Evolutionary conservation across 2,797 vertebrate species (phyloP).

Genomic region (Cryptoblepharus egeriae): DNA sequence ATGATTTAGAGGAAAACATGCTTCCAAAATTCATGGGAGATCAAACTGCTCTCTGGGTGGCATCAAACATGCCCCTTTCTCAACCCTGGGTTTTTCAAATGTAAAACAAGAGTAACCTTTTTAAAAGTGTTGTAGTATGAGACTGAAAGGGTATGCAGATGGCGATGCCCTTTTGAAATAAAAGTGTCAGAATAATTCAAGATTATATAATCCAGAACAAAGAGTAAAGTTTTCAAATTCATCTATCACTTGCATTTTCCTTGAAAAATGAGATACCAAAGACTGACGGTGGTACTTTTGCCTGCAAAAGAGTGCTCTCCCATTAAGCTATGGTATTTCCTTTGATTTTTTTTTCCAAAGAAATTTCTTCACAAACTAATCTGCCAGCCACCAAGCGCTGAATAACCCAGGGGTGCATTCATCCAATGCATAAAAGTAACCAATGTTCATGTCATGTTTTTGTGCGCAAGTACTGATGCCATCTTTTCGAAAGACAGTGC

Average conservation of each 20-base stretch:
- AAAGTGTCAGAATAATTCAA: not conserved
- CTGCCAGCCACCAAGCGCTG: no score
- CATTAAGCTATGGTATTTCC: no score
- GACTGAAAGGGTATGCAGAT: not conserved
- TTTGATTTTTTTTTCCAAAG: not conserved
- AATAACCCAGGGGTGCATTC: no score
- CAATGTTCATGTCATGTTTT: no score
- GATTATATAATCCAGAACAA: not conserved
- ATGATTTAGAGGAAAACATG: not conserved
- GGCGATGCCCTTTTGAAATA: not conserved
- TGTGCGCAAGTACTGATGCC: no score
- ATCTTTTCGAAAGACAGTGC: no score
- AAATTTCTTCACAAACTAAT: no score
- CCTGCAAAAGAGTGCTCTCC: no score
- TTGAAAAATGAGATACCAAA: no score
- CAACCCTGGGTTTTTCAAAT: not conserved
- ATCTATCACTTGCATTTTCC: not conserved
- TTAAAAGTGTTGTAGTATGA: not conserved
- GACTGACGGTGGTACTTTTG: no score
- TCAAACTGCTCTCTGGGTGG: not conserved
- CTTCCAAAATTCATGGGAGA: not conserved
- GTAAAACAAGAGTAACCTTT: not conserved
- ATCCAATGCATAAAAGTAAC: no score
- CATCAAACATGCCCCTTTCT: not conserved
- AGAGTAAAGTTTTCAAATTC: not conserved